A percentile compares a stretch with the other conserved stretches of the same genome.
Evolutionary conservation across 2,113 vertebrate genomes (phyloP).

Genomic region (Aix galericulata): DNA sequence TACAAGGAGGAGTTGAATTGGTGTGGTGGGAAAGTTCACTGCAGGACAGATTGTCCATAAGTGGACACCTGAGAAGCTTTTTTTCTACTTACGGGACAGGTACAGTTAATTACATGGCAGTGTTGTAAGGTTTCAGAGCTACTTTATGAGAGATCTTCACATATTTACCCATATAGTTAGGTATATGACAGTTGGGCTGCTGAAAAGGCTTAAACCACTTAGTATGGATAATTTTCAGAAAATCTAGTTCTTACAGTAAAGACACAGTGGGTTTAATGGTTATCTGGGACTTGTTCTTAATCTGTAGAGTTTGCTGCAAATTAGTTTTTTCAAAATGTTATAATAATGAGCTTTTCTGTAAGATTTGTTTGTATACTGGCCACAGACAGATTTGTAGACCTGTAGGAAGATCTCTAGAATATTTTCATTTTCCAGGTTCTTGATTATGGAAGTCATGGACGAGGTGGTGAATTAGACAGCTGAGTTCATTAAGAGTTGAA

Average conservation of each 20-base stretch:
- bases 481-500: neutral
- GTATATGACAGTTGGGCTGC: neutral
- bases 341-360: neutral
- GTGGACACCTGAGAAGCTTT: neutral
- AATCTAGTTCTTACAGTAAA: neutral
- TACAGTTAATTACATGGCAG: neutral
- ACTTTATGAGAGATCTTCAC: neutral
- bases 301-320: neutral
- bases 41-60: rapidly evolving
- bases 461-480: neutral
- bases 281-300: neutral
- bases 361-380: neutral
- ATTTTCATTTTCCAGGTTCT: neutral
- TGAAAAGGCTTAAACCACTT: neutral
- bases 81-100: rapidly evolving
- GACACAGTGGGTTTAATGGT: neutral
- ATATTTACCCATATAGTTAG: neutral
- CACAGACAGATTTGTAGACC: neutral
- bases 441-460: neutral
- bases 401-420: neutral
- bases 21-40: neutral
- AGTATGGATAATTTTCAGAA: neutral
- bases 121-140: neutral
- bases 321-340: neutral
- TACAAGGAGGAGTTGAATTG: neutral